A percentile compares a stretch with the other conserved stretches of the same genome.
phyloP scores from a whole-genome alignment of 2,888 invertebrate species.

The Scrobipalpa atriplicella region DNA sequence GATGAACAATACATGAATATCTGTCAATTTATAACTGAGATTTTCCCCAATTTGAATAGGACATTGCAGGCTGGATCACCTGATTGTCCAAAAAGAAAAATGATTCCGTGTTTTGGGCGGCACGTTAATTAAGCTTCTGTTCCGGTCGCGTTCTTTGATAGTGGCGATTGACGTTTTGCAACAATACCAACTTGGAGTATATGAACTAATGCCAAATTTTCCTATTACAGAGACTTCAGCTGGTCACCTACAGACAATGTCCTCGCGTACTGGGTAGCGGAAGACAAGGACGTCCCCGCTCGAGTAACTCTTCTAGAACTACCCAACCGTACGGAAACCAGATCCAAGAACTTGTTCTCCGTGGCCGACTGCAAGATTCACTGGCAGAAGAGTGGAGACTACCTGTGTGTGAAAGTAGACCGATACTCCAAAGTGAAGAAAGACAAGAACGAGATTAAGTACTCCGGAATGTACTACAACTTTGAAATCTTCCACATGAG shows the following conservation, averaged over 20 bases:
- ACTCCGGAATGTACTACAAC: conserved; percentile 98
- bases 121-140: no score
- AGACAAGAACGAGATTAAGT: conserved; percentile 96
- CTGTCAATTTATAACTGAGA: no score
- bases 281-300: conserved; percentile 98
- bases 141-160: no score
- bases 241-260: conserved; percentile 99
- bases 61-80: no score
- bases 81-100: no score
- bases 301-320: conserved; percentile 96
- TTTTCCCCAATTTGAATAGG: no score
- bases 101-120: no score
- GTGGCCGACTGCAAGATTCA: conserved; percentile 99
- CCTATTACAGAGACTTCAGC: conserved; percentile 89
- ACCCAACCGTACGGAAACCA: conserved; percentile 93
- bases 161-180: no score
- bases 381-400: conserved; percentile 99
- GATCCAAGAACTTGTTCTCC: conserved; percentile 98
- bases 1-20: no score
- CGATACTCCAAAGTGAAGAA: conserved; percentile 95
- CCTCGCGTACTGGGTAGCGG: conserved; percentile 99
- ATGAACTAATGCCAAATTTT: background rate
- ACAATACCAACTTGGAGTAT: no score
- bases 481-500: conserved; percentile 99
- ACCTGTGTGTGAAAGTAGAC: conserved; percentile 95